Evolutionary conservation across 2,888 invertebrate species (phyloP).

Genomic region (Drosophila austrosaltans): DNA sequence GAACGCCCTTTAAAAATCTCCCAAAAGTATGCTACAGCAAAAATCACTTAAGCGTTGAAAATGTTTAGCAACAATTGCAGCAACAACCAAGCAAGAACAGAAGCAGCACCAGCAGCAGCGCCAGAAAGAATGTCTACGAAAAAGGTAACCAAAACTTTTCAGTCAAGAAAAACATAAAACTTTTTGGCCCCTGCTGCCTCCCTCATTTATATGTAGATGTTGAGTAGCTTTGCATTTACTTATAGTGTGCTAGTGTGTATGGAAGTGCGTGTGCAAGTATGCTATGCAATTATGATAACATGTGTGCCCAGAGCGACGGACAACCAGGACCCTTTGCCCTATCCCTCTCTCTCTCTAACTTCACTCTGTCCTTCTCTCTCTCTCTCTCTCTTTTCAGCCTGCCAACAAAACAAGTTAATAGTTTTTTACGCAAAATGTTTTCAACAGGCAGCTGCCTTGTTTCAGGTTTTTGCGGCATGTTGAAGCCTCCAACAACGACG

Average conservation of each 20-base stretch:
- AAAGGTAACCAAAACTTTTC: constrained; percentile 58
- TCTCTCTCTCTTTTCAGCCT: constrained; percentile 28
- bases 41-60: constrained; percentile 71
- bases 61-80: constrained; percentile 50
- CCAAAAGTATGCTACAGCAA: constrained; percentile 65
- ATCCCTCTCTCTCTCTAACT: constrained; percentile 4
- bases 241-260: constrained; percentile 21
- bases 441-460: constrained; percentile 60
- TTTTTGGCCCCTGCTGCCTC: constrained; percentile 38
- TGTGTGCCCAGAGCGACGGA: constrained; percentile 34
- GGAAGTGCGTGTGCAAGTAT: constrained; percentile 37
- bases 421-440: constrained; percentile 61
- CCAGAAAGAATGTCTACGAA: constrained; percentile 35
- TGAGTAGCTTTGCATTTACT: constrained; percentile 40
- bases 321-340: constrained; percentile 21
- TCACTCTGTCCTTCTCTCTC: constrained; percentile 23
- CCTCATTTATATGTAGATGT: constrained; percentile 40
- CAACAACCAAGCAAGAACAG: constrained; percentile 16
- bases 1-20: constrained; percentile 48
- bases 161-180: constrained; percentile 62
- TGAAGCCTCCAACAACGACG: constrained; percentile 24
- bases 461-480: constrained; percentile 61
- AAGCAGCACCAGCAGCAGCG: constrained; percentile 10
- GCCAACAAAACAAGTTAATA: constrained; percentile 62
- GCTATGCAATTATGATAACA: constrained; percentile 51